These are phyloP conservation scores for Lepetodrilus schrolli DNA, from an alignment of 2,888 invertebrate species.

Conservation along the genomic window DNA sequence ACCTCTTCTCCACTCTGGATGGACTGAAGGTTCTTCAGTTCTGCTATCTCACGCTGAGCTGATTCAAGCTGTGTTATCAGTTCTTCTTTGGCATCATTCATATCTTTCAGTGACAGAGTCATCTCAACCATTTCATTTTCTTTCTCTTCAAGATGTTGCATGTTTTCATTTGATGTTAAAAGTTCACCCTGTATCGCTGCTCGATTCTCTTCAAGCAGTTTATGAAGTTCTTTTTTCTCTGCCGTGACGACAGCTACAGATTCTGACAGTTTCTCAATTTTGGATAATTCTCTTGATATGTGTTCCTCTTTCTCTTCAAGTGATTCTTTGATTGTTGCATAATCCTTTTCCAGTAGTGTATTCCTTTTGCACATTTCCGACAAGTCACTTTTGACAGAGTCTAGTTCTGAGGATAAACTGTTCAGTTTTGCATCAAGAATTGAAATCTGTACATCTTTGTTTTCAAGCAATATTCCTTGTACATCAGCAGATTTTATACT, in stretches of 20 bases:
- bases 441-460: not conserved
- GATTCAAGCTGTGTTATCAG: too few species aligned
- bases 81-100: too few species aligned
- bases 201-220: not conserved
- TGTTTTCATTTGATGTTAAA: too few species aligned
- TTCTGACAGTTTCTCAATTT: not conserved
- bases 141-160: too few species aligned
- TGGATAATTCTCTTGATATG: not conserved
- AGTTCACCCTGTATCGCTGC: not conserved
- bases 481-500: not conserved
- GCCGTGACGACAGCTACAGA: too few species aligned
- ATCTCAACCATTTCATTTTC: too few species aligned
- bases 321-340: not conserved
- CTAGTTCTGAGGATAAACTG: not conserved
- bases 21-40: not conserved
- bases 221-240: constrained; percentile 3
- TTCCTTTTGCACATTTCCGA: not conserved
- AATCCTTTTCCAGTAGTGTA: not conserved
- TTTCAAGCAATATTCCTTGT: not conserved
- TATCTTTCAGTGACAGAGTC: not conserved
- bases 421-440: not conserved
- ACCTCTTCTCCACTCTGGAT: not conserved
- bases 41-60: not conserved
- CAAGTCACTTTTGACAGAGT: not conserved
- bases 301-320: not conserved